Evolutionary conservation across 2,888 invertebrate genomes (phyloP).

Genomic region (Ferrisia virgata): DNA sequence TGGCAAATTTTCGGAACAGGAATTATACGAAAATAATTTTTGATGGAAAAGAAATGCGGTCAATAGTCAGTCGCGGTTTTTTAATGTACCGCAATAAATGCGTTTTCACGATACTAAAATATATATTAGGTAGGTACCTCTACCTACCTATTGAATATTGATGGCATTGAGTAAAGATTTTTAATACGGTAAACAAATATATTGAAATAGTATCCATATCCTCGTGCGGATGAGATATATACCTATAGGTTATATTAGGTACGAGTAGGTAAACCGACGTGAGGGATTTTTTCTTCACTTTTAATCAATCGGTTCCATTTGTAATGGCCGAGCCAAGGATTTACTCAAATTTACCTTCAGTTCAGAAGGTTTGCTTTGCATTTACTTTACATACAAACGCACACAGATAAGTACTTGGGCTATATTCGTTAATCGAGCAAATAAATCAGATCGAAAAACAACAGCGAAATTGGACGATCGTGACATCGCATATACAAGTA

Average conservation of each 20-base stretch:
- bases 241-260: no score
- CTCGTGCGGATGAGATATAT: background rate
- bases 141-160: no score
- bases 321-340: background rate
- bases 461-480: background rate
- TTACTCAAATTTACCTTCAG: background rate
- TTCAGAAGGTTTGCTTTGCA: background rate
- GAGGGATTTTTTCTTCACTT: background rate
- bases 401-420: background rate
- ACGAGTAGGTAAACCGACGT: background rate
- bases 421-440: background rate
- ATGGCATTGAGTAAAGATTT: slow-evolving; percentile 3
- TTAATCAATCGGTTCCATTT: background rate
- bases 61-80: background rate
- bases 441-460: background rate
- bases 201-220: background rate
- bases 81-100: background rate
- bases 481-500: background rate
- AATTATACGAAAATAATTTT: background rate
- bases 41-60: background rate
- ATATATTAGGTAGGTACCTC: background rate
- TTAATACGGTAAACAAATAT: background rate
- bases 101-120: background rate
- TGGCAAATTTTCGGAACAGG: background rate
- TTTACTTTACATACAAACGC: background rate